Percentiles rank a stretch among this genome's conserved stretches.
These are phyloP conservation scores for Peromyscus attwateri DNA, from an alignment of 2,797 vertebrate genomes.

Conservation along the genomic window DNA sequence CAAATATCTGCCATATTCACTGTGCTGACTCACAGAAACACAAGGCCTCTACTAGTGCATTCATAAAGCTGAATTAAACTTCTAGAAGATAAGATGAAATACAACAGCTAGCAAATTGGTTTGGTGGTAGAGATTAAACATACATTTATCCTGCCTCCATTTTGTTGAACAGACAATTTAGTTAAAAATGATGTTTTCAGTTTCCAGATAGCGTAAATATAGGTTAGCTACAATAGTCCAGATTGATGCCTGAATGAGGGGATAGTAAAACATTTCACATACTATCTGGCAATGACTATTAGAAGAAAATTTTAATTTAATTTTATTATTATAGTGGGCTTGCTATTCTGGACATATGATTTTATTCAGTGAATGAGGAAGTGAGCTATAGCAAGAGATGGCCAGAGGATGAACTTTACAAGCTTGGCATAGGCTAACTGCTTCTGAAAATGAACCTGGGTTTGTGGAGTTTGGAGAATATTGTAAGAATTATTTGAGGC, in stretches of 20 bases:
- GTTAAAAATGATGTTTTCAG: constrained; percentile 43
- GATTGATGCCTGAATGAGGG: background rate
- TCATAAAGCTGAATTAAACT: constrained; percentile 61
- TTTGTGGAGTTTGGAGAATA: background rate
- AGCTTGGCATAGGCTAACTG: background rate
- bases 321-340: background rate
- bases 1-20: constrained; percentile 57
- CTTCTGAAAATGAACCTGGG: background rate
- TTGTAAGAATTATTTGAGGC: background rate
- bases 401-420: background rate
- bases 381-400: background rate
- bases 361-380: background rate
- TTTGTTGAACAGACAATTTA: constrained; percentile 24
- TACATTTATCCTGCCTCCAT: background rate
- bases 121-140: constrained; percentile 50
- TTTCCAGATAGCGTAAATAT: background rate
- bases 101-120: background rate
- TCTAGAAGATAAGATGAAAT: constrained; percentile 61
- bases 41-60: background rate
- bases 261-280: background rate
- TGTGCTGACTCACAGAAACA: constrained; percentile 40
- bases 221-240: background rate
- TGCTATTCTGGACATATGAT: constrained; percentile 7
- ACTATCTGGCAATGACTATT: background rate
- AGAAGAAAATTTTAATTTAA: constrained; percentile 6